Evolutionary conservation across 2,888 invertebrate genomes (phyloP).

Genomic region (Tiliacea aurago): DNA sequence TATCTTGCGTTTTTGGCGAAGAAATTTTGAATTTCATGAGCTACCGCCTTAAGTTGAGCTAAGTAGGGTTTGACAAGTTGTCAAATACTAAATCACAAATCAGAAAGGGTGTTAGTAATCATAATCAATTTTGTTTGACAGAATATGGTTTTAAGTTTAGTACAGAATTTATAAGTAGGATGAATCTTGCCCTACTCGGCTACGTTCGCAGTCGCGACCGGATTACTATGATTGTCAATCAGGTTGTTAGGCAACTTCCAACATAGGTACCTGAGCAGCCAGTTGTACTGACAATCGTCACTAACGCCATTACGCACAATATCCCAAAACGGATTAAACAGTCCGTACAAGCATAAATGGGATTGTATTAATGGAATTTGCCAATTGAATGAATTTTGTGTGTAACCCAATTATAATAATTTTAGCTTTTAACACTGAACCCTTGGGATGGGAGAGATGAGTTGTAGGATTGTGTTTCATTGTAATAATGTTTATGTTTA

Average conservation of each 20-base stretch:
- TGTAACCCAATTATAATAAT: conserved; percentile 27
- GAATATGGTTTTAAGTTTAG: background rate
- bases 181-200: background rate
- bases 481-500: background rate
- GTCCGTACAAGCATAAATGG: conserved; percentile 45
- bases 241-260: background rate
- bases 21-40: too few species aligned
- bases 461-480: conserved; percentile 2
- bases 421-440: conserved; percentile 35
- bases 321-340: conserved; percentile 46
- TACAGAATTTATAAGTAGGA: background rate
- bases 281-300: conserved; percentile 33
- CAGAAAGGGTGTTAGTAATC: background rate
- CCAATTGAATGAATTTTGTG: conserved; percentile 47
- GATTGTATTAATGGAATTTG: conserved; percentile 56
- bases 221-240: conserved; percentile 32
- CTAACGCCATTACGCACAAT: conserved; percentile 34
- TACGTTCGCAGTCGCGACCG: background rate
- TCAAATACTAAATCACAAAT: background rate
- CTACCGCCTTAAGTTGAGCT: background rate
- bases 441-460: background rate
- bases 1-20: too few species aligned
- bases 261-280: conserved; percentile 22
- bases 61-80: background rate
- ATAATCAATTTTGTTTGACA: background rate